Base-by-base conservation (phyloP, 2,888 invertebrate genomes). In the Campaea margaritaria region DNA sequence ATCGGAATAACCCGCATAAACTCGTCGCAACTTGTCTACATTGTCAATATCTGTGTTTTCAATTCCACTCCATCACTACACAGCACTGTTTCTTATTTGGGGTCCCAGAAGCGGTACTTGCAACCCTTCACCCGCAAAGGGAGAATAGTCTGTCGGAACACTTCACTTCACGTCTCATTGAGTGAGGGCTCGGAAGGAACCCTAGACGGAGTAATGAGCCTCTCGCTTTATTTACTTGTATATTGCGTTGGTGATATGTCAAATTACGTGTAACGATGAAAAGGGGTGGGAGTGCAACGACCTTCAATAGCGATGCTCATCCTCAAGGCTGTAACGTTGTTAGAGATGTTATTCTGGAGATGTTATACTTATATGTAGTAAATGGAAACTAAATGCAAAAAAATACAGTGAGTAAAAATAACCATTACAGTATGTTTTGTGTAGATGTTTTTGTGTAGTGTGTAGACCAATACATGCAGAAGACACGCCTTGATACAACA, bases 121-220 rank as follows among this genome's bases (percentile, higher is more conserved):
- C 59, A 52, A 52, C 70, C 71, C 70, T 65, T 46, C 64, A 31
- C 39, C 16, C 48, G 61, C 67, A 68, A 67, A 67, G 66, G 68
- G 65, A 71, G 72, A 65, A 69, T 62, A 64, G 68, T 64, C 68
- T 67, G 67, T 62, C 68, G 67, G 65, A 75, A 74, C 74, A 75
- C 83, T 86, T 74, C 74, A 75, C 83, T 86, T 74, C 66, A 71
- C 74, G 75, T 77, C 70, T 74, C 75, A 76, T 85, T 81, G 82
- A 86, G 83, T 83, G 84, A 84, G 78, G 80, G 75, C 70, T 73
- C 73, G 70, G 74, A 78, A 79, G 82, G 76, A 79, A 76, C 78
- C 74, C 79, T 79, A 84, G 82, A 79, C 83, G 74, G 69, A 72
- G 79, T 87, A 87, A 87, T 87, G 86, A 87, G 85, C 81, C 74